Evolutionary conservation across 2,113 vertebrate genomes (phyloP), one percentile per base, ranked within the genome.

Genomic region (Sylvilagus bachmani): DNA sequence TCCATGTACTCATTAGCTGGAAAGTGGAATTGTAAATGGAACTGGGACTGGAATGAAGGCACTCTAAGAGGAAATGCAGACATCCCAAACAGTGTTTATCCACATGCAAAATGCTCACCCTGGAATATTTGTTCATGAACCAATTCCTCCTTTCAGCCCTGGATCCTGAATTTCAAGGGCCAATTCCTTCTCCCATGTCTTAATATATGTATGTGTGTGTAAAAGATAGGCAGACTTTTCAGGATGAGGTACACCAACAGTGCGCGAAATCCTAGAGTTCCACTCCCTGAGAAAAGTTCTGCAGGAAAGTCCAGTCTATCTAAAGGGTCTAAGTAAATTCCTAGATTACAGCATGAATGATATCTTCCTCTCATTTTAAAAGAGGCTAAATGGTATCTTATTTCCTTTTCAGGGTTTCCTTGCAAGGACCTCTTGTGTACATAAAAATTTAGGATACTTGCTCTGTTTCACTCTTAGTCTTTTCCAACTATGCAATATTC

Each of bases 111-210:
- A 44, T 44, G 44, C 44, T 7, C 44, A 44, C 44, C 7, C 44
- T 44, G 44, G 44, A 44, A 7, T 44, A 44, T 62, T 49, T 79
- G 4, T 66, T 82, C 93, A 86, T 51, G 24, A 86, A 86, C 6
- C 25, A 92, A 27, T 33, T 81, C 16, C 33, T 94, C 14, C 81
- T 51, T 77, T 67, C 38, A 78, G 71, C 21, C 33, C 67, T 66
- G 22, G 51, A 64, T 82, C 69, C 80, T 85, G 62, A 85, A 73
- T 89, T 95, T 93, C 12, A 92, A 93, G 62, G 87, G 16, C 38
- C 44, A 75, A 0, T 80, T 84, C 70, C 24, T 89, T 61, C 27
- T 86, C 67, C 22, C 17, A 3, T 9, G 0, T 27, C 13, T n/a
- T n/a, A n/a, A n/a, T n/a, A n/a, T n/a, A n/a, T 58, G n/a, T 51